Conservation (phyloP, 2,113 vertebrate species). For the Cynoglossus semilaevis region DNA sequence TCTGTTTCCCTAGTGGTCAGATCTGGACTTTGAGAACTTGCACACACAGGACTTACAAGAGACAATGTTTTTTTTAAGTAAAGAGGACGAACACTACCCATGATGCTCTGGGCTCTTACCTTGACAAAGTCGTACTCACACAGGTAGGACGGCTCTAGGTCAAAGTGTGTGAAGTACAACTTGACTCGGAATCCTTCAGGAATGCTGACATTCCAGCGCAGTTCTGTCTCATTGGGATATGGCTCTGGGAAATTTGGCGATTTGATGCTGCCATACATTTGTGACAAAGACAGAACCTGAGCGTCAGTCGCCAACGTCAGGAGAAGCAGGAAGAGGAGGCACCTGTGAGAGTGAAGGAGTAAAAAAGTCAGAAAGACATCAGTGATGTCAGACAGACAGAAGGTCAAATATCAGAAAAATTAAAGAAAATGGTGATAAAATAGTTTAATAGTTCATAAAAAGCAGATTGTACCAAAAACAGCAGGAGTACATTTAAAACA, state of each 20-base stretch:
- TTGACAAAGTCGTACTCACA: conserved; percentile 96
- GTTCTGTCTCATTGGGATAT: conserved; percentile 83
- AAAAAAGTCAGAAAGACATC: neutral
- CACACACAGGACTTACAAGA: neutral
- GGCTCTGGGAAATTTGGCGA: conserved; percentile 90
- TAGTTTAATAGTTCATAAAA: too few species aligned
- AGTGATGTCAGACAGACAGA: neutral
- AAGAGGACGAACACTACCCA: neutral
- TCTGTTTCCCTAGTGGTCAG: too few species aligned
- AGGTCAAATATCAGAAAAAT: neutral
- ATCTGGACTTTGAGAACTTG: neutral
- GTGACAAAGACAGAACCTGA: conserved; percentile 66
- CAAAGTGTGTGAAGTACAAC: conserved; percentile 95
- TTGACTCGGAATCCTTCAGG: conserved; percentile 82
- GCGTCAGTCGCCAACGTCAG: fast-evolving
- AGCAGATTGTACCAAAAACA: neutral
- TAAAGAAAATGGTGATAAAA: neutral
- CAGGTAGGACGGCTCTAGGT: conserved; percentile 94
- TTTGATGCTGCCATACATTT: conserved; percentile 85
- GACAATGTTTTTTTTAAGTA: too few species aligned
- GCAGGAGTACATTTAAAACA: too few species aligned
- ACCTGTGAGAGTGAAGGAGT: neutral
- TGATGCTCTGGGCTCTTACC: conserved; percentile 74
- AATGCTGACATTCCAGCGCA: conserved; percentile 87
- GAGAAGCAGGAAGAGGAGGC: neutral